A percentile compares a stretch with the other conserved stretches of the same genome.
These are phyloP conservation scores for Phrynocephalus guinanensis DNA, from an alignment of 2,797 vertebrate genomes.

Conservation along the genomic window DNA sequence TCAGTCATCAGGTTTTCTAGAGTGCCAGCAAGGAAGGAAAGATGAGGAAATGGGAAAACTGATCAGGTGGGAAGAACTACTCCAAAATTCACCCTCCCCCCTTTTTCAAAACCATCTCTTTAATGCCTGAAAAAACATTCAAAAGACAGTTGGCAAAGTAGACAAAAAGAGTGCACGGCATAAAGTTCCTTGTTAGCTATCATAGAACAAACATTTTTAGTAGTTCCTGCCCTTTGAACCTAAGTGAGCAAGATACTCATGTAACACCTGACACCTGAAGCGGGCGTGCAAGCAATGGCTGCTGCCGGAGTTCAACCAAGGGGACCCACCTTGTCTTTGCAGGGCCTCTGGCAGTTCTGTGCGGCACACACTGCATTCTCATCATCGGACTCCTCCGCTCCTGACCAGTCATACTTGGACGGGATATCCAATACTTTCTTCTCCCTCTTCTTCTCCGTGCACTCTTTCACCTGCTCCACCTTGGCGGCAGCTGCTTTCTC, in stretches of 20 bases:
- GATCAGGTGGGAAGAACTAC: neutral
- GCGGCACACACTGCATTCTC: constrained; percentile 97
- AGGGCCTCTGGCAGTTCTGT: constrained; percentile 95
- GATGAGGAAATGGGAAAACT: neutral
- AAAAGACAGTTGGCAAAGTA: constrained; percentile 7
- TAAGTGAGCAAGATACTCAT: neutral
- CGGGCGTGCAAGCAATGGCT: neutral
- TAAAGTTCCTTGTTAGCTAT: neutral
- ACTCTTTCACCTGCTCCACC: constrained; percentile 88
- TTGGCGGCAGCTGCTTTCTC: constrained; percentile 91
- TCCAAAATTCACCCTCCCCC: neutral
- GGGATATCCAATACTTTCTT: constrained; percentile 97
- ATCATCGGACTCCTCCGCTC: constrained; percentile 96
- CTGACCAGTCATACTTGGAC: constrained; percentile 98
- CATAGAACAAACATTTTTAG: neutral
- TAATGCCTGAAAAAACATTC: neutral
- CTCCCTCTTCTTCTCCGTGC: constrained; percentile 92
- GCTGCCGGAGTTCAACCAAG: neutral
- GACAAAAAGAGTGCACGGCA: neutral
- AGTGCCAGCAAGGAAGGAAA: neutral
- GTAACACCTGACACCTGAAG: constrained; percentile 11
- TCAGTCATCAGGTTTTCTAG: neutral
- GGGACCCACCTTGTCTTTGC: constrained; percentile 94
- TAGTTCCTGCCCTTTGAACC: neutral
- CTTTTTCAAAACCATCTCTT: neutral